phyloP scores from a whole-genome alignment of 1,140 invertebrate genomes.

The Episyrphus balteatus region DNA sequence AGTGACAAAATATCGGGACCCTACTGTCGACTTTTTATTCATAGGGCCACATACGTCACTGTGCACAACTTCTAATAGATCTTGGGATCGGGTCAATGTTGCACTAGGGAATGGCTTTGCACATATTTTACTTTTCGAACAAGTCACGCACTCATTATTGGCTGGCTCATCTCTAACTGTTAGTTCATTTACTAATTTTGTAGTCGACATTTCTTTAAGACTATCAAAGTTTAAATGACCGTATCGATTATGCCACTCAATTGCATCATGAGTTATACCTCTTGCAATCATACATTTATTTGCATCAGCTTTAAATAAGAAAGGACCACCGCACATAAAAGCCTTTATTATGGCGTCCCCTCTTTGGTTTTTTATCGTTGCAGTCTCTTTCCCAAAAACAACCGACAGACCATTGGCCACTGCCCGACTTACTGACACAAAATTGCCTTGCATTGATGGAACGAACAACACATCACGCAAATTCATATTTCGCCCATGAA shows the following conservation, averaged over 20 bases:
- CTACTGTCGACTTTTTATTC: conserved; percentile 13
- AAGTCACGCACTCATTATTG: neutral
- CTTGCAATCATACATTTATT: neutral
- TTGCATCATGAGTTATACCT: neutral
- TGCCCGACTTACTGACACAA: too few species aligned
- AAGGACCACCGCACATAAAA: too few species aligned
- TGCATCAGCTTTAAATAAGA: too few species aligned
- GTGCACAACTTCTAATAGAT: conserved; percentile 13
- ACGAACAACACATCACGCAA: too few species aligned
- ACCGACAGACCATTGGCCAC: too few species aligned
- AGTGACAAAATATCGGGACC: too few species aligned
- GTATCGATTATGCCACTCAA: neutral
- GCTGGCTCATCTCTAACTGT: neutral
- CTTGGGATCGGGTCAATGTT: neutral
- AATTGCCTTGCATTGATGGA: too few species aligned
- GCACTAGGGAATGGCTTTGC: neutral
- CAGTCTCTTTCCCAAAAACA: too few species aligned
- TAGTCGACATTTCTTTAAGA: neutral
- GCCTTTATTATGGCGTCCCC: too few species aligned
- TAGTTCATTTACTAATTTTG: neutral
- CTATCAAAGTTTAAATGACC: too few species aligned
- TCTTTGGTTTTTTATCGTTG: too few species aligned
- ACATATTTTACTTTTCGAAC: neutral
- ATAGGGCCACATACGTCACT: conserved; percentile 35
- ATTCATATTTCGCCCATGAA: too few species aligned